phyloP scores from a whole-genome alignment of 2,113 vertebrate genomes.

The Turdus rufiventris region DNA sequence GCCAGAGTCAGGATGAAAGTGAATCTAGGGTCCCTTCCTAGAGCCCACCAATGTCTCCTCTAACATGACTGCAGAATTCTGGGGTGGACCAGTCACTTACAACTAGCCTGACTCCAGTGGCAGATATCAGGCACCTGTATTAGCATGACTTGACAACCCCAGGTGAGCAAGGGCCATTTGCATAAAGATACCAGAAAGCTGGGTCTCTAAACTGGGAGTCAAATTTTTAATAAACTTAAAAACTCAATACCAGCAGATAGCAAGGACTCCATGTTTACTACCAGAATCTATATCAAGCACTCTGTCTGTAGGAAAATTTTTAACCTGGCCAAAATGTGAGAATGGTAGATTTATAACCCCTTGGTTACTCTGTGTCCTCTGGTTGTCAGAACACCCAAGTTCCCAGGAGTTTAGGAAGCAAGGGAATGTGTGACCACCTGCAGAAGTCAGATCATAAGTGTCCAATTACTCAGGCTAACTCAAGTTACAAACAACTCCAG shows the following conservation, averaged over 20 bases:
- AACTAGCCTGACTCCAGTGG: neutral
- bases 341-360: neutral
- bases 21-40: neutral
- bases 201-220: neutral
- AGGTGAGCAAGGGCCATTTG: neutral
- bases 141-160: neutral
- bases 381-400: neutral
- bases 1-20: neutral
- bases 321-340: neutral
- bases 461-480: slow-evolving; percentile 19
- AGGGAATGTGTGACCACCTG: neutral
- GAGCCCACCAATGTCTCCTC: neutral
- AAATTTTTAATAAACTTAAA: neutral
- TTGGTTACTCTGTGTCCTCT: neutral
- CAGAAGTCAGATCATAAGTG: neutral
- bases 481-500: slow-evolving; percentile 34
- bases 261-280: neutral
- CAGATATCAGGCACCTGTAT: neutral
- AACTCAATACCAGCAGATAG: neutral
- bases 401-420: neutral
- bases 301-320: neutral
- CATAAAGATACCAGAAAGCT: neutral
- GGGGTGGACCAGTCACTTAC: neutral
- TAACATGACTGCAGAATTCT: neutral
- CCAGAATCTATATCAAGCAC: neutral